Evolutionary conservation across 2,888 invertebrate genomes (phyloP), one percentile per base, ranked within the genome.

Genomic region (Pterobdella sp.): DNA sequence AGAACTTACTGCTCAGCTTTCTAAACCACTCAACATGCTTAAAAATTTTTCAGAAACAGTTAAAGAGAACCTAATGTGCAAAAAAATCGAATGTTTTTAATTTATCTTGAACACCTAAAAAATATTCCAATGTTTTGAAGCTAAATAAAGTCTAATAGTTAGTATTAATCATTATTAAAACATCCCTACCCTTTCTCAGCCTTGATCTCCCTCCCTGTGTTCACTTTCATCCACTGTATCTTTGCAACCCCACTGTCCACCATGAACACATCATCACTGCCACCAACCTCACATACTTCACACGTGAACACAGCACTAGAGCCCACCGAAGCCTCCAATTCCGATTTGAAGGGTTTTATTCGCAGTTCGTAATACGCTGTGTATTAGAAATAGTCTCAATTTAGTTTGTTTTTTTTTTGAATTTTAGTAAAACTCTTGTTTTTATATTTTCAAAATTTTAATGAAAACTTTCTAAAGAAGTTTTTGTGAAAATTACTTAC

Each of bases 231-330:
- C 71, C 71, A 71, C n/a, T 63, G 63, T 26, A 71, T 71, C 26
- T 63, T 60, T 1, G 36, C 26, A 31, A 32, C 34, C n/a, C 72
- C 67, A 36, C 56, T 52, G 1, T 29, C 34, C 22, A 22, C n/a
- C 22, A 22, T 32, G 14, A 22, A 26, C 32, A 18, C 71, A 36
- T 32, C 67, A 10, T 52, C 66, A 22, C 26, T 35, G 1, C 35
- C 71, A 60, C 35, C 32, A 29, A 71, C 31, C n/a, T 71, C 71
- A 71, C 71, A 71, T 32, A 73, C 73, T 37, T 73, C 73, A 52
- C 73, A 73, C 34, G 73, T 69, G 31, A 73, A 60, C 22, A 69
- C 63, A 10, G 36, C 36, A 29, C 37, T 26, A 29, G 69, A 69
- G 1, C 73, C 73, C 22, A 69, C 60, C 7, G 73, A 34, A 35